These are phyloP conservation scores for Halocynthia aurantium DNA, from an alignment of 23 tunicate genomes.

Conservation along the genomic window DNA sequence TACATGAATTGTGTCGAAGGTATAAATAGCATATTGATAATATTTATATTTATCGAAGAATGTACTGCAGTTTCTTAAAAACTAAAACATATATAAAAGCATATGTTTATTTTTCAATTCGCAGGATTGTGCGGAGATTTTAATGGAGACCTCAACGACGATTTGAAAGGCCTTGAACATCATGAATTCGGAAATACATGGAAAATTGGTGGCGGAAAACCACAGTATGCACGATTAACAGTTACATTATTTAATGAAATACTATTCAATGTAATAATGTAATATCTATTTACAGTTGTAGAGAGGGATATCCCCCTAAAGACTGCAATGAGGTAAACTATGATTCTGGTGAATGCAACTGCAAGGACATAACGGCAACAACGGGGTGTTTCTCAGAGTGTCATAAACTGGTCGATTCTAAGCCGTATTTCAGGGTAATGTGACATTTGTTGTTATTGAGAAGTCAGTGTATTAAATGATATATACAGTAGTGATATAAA, in stretches of 20 bases:
- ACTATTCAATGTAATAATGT: too few relatives aligned
- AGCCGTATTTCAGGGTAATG: conserved; percentile 11
- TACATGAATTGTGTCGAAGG: conserved; percentile 43
- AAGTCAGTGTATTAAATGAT: not conserved
- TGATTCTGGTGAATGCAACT: conserved; percentile 55
- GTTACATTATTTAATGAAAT: not conserved
- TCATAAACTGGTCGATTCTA: conserved; percentile 21
- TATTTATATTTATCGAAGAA: not conserved
- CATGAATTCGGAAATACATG: conserved; percentile 32
- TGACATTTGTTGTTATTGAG: not conserved
- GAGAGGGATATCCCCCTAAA: conserved; percentile 9
- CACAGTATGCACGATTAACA: conserved; percentile 14
- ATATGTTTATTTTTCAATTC: not conserved
- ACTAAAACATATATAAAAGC: not conserved
- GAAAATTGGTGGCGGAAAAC: conserved; percentile 26
- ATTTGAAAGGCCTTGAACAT: conserved; percentile 30
- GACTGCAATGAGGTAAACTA: conserved; percentile 2
- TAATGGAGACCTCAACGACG: conserved; percentile 30
- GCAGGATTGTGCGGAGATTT: conserved; percentile 43
- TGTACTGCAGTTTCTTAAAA: too few relatives aligned
- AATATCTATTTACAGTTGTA: conserved; percentile 15
- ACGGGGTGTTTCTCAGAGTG: conserved; percentile 29
- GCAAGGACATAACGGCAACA: conserved; percentile 15
- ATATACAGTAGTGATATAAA: not conserved
- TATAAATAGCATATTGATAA: not conserved